Conservation (phyloP, 2,113 vertebrate genomes). For the Synchiropus splendidus region DNA sequence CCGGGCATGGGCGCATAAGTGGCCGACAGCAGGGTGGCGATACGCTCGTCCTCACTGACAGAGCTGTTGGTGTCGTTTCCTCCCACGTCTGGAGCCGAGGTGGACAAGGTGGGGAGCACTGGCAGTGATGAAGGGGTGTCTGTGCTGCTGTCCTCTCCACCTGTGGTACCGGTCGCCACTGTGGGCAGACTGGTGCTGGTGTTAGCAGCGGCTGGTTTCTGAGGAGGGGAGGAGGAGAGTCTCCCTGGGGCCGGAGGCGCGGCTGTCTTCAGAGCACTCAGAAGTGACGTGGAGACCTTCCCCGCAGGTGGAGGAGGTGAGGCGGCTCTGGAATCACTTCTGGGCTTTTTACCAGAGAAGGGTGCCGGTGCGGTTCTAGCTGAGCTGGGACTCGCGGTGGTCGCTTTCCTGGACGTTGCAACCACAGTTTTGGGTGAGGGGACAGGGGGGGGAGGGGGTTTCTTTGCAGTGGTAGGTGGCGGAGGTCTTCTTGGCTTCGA, state of each 20-base stretch:
- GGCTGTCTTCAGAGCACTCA: slow-evolving; percentile 14
- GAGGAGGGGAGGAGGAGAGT: too few species aligned
- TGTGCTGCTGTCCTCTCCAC: slow-evolving; percentile 18
- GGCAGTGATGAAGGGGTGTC: slow-evolving; percentile 7
- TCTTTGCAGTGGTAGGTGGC: slow-evolving; percentile 23
- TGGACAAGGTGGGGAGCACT: not conserved
- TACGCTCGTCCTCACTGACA: slow-evolving; percentile 20
- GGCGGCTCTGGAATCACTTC: slow-evolving; percentile 25
- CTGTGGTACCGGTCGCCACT: slow-evolving; percentile 7
- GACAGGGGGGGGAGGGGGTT: slow-evolving; percentile 2
- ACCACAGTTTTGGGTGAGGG: slow-evolving; percentile 14
- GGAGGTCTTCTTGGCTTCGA: slow-evolving; percentile 16
- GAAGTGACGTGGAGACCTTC: slow-evolving; percentile 28
- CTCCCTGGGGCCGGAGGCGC: not conserved
- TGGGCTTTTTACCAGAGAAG: slow-evolving; percentile 29
- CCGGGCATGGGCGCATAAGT: slow-evolving; percentile 66
- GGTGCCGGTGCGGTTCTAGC: slow-evolving; percentile 34
- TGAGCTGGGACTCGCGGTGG: slow-evolving; percentile 16
- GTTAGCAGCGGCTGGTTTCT: not conserved
- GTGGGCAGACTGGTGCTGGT: not conserved
- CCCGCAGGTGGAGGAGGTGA: slow-evolving; percentile 26
- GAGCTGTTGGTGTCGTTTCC: slow-evolving; percentile 16
- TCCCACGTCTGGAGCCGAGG: slow-evolving; percentile 3
- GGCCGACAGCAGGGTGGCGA: slow-evolving; percentile 55
- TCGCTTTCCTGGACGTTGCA: slow-evolving; percentile 25